A percentile compares a stretch with the other conserved stretches of the same genome.
Conservation (phyloP, 2,888 invertebrate species). For the Molorchus minor region DNA sequence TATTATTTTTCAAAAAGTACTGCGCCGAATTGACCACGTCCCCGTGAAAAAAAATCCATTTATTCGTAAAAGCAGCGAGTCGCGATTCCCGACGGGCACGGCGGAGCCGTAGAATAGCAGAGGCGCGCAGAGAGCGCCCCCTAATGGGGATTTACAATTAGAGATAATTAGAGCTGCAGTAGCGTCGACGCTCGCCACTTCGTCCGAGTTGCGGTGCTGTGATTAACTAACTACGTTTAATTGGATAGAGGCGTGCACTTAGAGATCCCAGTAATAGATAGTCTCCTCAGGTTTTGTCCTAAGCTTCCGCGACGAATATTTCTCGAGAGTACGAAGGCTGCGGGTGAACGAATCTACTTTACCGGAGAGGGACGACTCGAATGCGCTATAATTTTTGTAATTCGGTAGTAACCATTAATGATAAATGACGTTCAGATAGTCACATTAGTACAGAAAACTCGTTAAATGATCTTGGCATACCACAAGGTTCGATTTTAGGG, state of each 20-base stretch:
- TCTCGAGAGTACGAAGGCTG: too few species aligned
- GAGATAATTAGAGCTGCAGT: constrained; percentile 59
- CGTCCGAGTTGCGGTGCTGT: constrained; percentile 53
- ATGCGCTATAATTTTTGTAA: too few species aligned
- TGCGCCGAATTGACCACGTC: constrained; percentile 17
- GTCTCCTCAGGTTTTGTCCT: too few species aligned
- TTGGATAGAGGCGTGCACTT: constrained; percentile 45
- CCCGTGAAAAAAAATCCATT: constrained; percentile 27
- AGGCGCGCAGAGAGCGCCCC: constrained; percentile 31
- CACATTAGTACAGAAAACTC: too few species aligned
- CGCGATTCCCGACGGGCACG: constrained; percentile 25
- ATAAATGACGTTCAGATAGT: too few species aligned
- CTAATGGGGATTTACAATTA: constrained; percentile 59
- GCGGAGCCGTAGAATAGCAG: constrained; percentile 26
- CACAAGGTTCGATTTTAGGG: too few species aligned
- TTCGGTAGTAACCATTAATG: too few species aligned
- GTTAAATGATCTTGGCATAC: too few species aligned
- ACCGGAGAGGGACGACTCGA: too few species aligned
- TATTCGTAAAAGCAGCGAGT: constrained; percentile 25
- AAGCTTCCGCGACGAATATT: too few species aligned
- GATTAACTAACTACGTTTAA: constrained; percentile 60
- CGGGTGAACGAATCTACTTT: too few species aligned
- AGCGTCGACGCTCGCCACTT: constrained; percentile 44
- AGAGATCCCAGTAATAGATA: constrained; percentile 1
- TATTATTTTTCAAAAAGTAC: neutral